Evolutionary conservation across 2,888 invertebrate genomes (phyloP).

Genomic region (Chymomyza caudatula): DNA sequence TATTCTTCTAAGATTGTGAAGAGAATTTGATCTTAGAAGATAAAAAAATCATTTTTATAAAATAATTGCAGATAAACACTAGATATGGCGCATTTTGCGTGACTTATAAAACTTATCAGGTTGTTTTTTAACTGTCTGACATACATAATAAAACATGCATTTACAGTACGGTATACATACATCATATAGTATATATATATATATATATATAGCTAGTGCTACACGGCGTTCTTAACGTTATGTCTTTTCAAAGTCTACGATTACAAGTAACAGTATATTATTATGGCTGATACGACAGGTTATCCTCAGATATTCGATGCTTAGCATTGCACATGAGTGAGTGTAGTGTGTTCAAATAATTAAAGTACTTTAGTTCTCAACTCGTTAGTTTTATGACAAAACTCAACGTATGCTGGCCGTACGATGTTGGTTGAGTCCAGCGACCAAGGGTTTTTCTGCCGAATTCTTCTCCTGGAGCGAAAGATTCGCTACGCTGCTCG

Average conservation of each 20-base stretch:
- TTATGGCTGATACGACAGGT: constrained; percentile 39
- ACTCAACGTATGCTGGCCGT: constrained; percentile 49
- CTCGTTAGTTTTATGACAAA: background rate
- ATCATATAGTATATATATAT: background rate
- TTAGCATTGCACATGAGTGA: constrained; percentile 26
- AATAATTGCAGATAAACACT: constrained; percentile 20
- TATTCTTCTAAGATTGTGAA: background rate
- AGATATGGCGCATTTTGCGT: constrained; percentile 29
- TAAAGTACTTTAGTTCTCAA: constrained; percentile 8
- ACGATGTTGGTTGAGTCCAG: constrained; percentile 36
- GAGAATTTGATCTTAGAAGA: background rate
- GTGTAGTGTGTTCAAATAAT: background rate
- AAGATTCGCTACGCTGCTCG: constrained; percentile 73
- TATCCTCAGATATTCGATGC: constrained; percentile 55
- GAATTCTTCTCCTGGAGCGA: constrained; percentile 59
- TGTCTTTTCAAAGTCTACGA: constrained; percentile 57
- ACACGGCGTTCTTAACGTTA: constrained; percentile 22
- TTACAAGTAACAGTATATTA: background rate
- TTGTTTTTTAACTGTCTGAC: constrained; percentile 7
- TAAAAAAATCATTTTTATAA: background rate
- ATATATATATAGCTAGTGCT: background rate
- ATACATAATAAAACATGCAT: background rate
- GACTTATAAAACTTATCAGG: constrained; percentile 6
- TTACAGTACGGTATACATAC: background rate
- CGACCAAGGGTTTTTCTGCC: constrained; percentile 69